Conservation (phyloP, 1,140 invertebrate species). For the Acromyrmex charruanus region DNA sequence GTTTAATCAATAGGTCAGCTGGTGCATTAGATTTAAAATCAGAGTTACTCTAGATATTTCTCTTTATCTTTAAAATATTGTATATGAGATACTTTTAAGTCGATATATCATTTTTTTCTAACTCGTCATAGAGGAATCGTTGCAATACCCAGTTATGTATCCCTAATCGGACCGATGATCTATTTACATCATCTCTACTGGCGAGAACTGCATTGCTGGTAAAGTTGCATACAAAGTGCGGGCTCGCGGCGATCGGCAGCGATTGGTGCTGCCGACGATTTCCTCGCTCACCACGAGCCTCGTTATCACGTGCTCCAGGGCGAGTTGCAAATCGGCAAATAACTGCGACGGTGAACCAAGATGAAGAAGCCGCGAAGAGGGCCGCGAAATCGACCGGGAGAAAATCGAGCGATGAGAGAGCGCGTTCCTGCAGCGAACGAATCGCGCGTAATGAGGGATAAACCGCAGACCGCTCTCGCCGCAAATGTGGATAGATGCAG, state of each 20-base stretch:
- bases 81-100: background rate
- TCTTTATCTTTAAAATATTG: background rate
- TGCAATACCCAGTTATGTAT: background rate
- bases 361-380: slow-evolving; percentile 51
- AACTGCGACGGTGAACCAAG: slow-evolving; percentile 67
- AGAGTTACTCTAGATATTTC: background rate
- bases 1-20: background rate
- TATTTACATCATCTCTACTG: slow-evolving; percentile 33
- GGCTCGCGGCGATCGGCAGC: slow-evolving; percentile 59
- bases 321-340: slow-evolving; percentile 75
- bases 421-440: slow-evolving; percentile 71
- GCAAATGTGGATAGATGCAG: slow-evolving; percentile 70
- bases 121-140: background rate
- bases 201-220: slow-evolving; percentile 15
- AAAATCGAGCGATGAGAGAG: slow-evolving; percentile 71
- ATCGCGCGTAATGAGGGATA: slow-evolving; percentile 77
- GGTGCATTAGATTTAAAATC: background rate
- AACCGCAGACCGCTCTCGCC: slow-evolving; percentile 73
- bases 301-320: slow-evolving; percentile 73
- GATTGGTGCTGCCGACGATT: slow-evolving; percentile 36
- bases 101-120: background rate
- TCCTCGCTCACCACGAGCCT: slow-evolving; percentile 59
- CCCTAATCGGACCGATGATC: slow-evolving; percentile 37
- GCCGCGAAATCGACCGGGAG: slow-evolving; percentile 63
- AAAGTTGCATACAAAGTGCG: slow-evolving; percentile 32